Evolutionary conservation across 2,888 invertebrate genomes (phyloP).

Genomic region (Ornithoptera priamus): DNA sequence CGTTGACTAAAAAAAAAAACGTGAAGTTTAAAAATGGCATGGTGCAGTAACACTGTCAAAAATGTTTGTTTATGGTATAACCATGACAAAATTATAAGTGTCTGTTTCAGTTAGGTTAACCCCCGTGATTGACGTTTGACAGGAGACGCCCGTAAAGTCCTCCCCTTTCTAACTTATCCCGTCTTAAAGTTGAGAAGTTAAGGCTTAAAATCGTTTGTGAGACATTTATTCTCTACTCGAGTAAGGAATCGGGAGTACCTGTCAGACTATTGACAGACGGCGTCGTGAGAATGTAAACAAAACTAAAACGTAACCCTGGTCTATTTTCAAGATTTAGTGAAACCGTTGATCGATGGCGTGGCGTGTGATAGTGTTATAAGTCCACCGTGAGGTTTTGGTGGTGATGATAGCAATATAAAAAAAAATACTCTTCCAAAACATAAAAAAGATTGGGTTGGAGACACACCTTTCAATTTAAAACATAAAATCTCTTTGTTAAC

Average conservation of each 20-base stretch:
- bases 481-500: too few relatives aligned
- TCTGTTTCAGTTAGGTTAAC: constrained; percentile 24
- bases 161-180: constrained; percentile 2
- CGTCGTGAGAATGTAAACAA: constrained; percentile 75
- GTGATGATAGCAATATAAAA: too few relatives aligned
- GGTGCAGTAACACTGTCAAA: too few relatives aligned
- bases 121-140: constrained; percentile 60
- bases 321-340: constrained; percentile 43
- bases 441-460: too few relatives aligned
- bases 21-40: too few relatives aligned
- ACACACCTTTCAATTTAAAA: too few relatives aligned
- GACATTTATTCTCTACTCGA: constrained; percentile 30
- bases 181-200: constrained; percentile 32
- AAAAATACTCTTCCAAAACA: too few relatives aligned
- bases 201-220: constrained; percentile 38
- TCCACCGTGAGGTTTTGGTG: too few relatives aligned
- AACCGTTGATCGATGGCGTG: too few relatives aligned
- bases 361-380: too few relatives aligned
- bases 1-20: too few relatives aligned
- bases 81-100: constrained; percentile 19
- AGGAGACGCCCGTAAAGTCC: constrained; percentile 27
- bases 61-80: constrained; percentile 1
- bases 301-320: constrained; percentile 47
- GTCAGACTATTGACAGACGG: constrained; percentile 59
- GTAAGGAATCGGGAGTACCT: constrained; percentile 36